phyloP scores from a whole-genome alignment of 2,113 vertebrate species.

The Pteropus alecto region DNA sequence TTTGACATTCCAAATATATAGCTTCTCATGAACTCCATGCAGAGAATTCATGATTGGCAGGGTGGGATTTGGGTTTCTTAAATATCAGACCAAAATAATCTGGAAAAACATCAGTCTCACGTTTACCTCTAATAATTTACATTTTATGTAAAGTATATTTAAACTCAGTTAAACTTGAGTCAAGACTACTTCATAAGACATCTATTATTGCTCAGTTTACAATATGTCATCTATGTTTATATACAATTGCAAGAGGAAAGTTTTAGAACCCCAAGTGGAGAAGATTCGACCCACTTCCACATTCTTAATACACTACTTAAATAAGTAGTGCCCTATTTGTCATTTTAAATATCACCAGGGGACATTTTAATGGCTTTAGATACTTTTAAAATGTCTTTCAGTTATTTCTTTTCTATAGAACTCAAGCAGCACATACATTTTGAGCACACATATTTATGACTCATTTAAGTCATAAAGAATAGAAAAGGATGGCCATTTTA shows the following conservation, averaged over 20 bases:
- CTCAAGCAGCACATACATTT: neutral
- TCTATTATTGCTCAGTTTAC: neutral
- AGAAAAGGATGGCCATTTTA: conserved; percentile 23
- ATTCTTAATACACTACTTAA: conserved; percentile 54
- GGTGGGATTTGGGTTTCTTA: neutral
- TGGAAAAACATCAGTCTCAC: neutral
- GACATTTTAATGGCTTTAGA: conserved; percentile 66
- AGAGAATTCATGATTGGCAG: neutral
- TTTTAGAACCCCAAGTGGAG: neutral
- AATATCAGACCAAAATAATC: neutral
- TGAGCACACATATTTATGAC: neutral
- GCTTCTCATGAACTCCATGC: neutral
- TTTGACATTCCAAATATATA: neutral
- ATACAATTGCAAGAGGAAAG: neutral
- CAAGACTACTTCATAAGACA: neutral
- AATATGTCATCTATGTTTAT: neutral
- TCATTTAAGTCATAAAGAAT: conserved; percentile 22
- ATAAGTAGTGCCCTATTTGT: conserved; percentile 31
- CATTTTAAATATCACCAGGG: conserved; percentile 63
- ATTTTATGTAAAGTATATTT: neutral
- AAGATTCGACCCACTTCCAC: neutral
- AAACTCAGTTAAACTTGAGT: neutral
- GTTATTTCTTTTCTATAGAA: conserved; percentile 31
- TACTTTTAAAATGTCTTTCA: conserved; percentile 39
- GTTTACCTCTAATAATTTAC: neutral